These are phyloP conservation scores for Sparidentex hasta DNA, from an alignment of 2,797 vertebrate species.

Conservation along the genomic window DNA sequence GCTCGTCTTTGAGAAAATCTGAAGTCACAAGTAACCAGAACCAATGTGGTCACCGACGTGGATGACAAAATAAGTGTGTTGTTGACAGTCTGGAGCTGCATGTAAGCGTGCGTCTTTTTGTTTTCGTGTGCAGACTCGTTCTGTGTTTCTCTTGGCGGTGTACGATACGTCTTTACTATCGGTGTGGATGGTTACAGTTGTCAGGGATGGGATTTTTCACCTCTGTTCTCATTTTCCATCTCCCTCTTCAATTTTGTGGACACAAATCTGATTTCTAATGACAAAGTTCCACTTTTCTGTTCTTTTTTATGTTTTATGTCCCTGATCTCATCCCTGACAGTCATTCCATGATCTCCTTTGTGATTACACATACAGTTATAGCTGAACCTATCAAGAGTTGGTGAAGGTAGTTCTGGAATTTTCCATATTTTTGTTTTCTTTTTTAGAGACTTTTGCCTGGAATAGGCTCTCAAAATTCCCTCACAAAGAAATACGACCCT, in stretches of 20 bases:
- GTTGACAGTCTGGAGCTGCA: constrained; percentile 37
- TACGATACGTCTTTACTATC: constrained; percentile 41
- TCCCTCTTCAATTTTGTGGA: background rate
- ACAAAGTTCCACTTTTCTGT: constrained; percentile 2
- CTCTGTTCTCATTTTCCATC: background rate
- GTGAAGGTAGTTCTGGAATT: background rate
- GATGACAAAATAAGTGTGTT: background rate
- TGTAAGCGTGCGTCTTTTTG: constrained; percentile 16
- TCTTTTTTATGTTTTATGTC: constrained; percentile 21
- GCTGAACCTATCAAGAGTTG: background rate
- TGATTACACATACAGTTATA: background rate
- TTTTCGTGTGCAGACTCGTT: constrained; percentile 26
- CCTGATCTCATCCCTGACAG: constrained; percentile 50
- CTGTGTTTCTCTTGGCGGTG: constrained; percentile 27
- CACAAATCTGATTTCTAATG: constrained; percentile 9
- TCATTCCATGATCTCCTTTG: constrained; percentile 42
- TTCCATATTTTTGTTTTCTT: no score
- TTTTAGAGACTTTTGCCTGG: background rate
- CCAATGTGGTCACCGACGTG: background rate
- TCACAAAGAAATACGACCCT: background rate
- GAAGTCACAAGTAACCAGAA: background rate
- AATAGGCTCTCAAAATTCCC: background rate
- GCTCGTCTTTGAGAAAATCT: background rate
- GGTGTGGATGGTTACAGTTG: constrained; percentile 32
- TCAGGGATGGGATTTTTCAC: constrained; percentile 42